Base-by-base conservation (phyloP, 2,113 vertebrate species). In the Lepisosteus osseus region DNA sequence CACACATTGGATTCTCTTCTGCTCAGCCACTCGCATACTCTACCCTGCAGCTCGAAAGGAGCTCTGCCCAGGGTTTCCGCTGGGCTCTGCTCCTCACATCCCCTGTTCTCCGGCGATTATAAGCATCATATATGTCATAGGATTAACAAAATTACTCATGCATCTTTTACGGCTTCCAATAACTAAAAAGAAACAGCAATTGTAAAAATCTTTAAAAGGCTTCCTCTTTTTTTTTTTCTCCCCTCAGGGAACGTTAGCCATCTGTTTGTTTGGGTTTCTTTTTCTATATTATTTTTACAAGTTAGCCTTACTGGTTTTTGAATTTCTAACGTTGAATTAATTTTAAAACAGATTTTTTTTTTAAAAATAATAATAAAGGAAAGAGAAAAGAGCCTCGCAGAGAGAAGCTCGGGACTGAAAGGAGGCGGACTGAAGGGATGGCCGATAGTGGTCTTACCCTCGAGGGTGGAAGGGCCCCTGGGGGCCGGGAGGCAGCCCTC, bases 1-100 rank as follows among this genome's bases (percentile, higher is more conserved):
- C 85, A 88, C 80, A 91, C 78, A 87, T 90, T 89, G 83, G 86
- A 84, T 88, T 84, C 81, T 66, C 70, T 82, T 67, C 81, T 71
- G 80, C 78, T 83, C 76, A 74, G 84, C 84, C 87, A 86, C 68
- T 76, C 76, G 72, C 70, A 70, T 81, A 73, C 70, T 76, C 77
- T 81, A 80, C 84, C 47, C 9, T 2, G 47, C 47, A 5, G 9
- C 2, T 51, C 47, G 2, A 5, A 51, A 51, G 47, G 5, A 51
- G 9, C 47, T 9, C 47, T 51, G 47, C 47, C 9, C 47, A 51
- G 47, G 9, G 0, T 29, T 29, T 5, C 47, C 62, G 56, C 63
- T 66, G 41, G 29, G 43, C 56, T 29, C 41, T 64, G 8, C 61
- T 3, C 44, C 44, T 40, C 6, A 59, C 62, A 41, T 67, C 41